Percentiles rank a stretch among this genome's conserved stretches.
These are phyloP conservation scores for Andrena haemorrhoa DNA, from an alignment of 2,888 invertebrate genomes.

Conservation along the genomic window DNA sequence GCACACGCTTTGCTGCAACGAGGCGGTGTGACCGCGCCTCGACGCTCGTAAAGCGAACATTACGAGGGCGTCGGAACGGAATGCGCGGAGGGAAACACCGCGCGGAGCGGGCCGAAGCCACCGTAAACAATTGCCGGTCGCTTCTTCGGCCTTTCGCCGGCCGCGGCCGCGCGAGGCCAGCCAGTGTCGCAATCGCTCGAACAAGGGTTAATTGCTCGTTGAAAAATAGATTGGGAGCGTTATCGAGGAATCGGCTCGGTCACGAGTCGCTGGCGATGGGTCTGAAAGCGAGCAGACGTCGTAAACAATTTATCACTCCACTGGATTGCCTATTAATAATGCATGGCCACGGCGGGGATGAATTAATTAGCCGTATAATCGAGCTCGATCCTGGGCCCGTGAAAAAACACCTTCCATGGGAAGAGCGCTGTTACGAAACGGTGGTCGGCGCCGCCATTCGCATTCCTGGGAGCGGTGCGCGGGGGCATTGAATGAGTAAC, in stretches of 20 bases:
- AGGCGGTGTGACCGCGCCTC: slow-evolving; percentile 24
- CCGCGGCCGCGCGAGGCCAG: not conserved
- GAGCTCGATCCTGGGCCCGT: not conserved
- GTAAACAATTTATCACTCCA: slow-evolving; percentile 37
- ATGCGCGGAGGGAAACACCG: not conserved
- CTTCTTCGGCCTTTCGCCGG: not conserved
- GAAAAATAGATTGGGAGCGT: not conserved
- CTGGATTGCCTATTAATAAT: slow-evolving; percentile 21
- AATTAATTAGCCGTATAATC: slow-evolving; percentile 43
- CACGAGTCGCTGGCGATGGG: not conserved
- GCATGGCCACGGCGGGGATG: not conserved
- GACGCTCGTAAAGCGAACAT: slow-evolving; percentile 40
- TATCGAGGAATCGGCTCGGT: not conserved
- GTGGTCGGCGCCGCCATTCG: not conserved
- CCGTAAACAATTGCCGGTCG: slow-evolving; percentile 5
- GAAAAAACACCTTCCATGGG: slow-evolving; percentile 8
- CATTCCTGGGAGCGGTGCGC: not conserved
- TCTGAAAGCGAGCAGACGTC: slow-evolving; percentile 7
- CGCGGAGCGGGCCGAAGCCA: not conserved
- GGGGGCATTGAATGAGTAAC: not conserved
- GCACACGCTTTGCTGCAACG: slow-evolving; percentile 32
- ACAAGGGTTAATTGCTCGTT: slow-evolving; percentile 7
- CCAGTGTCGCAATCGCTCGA: not conserved
- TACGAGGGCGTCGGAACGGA: slow-evolving; percentile 18
- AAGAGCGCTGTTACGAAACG: not conserved